Evolutionary conservation across 2,797 vertebrate species (phyloP), one percentile per base, ranked within the genome.

Genomic region (Alectoris magna): DNA sequence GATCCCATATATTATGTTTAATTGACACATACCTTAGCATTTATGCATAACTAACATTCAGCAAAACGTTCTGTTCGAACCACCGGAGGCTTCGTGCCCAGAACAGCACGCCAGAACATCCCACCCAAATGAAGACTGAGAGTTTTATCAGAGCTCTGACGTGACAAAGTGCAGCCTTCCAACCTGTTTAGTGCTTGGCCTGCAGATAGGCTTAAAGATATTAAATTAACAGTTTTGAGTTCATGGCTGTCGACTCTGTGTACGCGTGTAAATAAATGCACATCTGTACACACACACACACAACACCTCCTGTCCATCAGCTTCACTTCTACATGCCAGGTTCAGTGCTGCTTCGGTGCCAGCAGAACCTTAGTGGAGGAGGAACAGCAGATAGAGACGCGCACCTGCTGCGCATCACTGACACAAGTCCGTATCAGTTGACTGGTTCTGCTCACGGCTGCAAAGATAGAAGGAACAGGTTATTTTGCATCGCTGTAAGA

Each of bases 371-470:
- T 12, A 3, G 1, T 6, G 3, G 5, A 7, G 17, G 27, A 18
- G 6, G 19, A 18, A 5, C 9, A 34, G 24, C 2, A 41, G 48
- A 74, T 38, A 43, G 16, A 23, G 17, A 15, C n/a, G 4, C 0
- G 3, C 16, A 41, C 38, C 14, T 5, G 9, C 46, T 29, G 15
- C 19, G 3, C 8, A 26, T 22, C 2, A 3, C 24, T 31, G 7
- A 39, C n/a, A 8, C 31, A 7, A 9, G 18, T 53, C 46, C 2
- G 0, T 21, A 10, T 26, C 43, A 5, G 16, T 5, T 11, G 34
- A 41, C 11, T 38, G 39, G 23, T 60, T 55, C 67, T 36, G 64
- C 62, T 39, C 55, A 17, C 3, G 2, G 70, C 46, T 72, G 75
- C 70, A 46, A 58, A 41, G 51, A 16, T 14, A 11, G 49, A 75